Percentiles rank a stretch among this genome's conserved stretches.
phyloP scores from a whole-genome alignment of 2,888 invertebrate species.

The Oegoconia quadripuncta region DNA sequence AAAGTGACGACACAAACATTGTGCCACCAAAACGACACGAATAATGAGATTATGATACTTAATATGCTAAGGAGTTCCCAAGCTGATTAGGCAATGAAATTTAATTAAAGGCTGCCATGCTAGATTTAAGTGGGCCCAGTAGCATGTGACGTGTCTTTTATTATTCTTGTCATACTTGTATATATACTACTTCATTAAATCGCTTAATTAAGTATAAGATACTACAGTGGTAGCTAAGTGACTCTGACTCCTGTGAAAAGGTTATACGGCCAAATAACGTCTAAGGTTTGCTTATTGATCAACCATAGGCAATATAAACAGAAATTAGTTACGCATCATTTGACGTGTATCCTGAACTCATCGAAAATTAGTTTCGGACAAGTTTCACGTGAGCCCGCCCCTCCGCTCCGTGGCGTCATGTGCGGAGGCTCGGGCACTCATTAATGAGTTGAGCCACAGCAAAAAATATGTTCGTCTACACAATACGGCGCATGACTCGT shows the following conservation, averaged over 20 bases:
- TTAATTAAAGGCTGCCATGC: conserved; percentile 5
- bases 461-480: conserved; percentile 71
- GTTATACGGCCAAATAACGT: too few relatives aligned
- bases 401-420: conserved; percentile 46
- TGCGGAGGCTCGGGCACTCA: conserved; percentile 49
- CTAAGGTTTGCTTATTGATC: conserved; percentile 11
- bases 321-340: conserved; percentile 62
- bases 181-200: too few relatives aligned
- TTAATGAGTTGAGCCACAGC: conserved; percentile 69
- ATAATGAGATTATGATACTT: conserved; percentile 40
- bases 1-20: conserved; percentile 56
- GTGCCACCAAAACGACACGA: conserved; percentile 27
- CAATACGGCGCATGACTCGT: conserved; percentile 77
- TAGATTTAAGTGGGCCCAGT: too few relatives aligned
- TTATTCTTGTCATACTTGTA: too few relatives aligned
- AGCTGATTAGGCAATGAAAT: conserved; percentile 41
- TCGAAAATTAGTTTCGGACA: conserved; percentile 60
- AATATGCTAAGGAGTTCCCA: conserved; percentile 39
- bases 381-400: conserved; percentile 45
- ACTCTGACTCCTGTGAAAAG: too few relatives aligned
- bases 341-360: conserved; percentile 48
- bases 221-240: neutral
- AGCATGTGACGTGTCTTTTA: too few relatives aligned
- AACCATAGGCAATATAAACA: conserved; percentile 41
- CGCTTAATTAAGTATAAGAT: too few relatives aligned